A percentile compares a stretch with the other conserved stretches of the same genome.
Conservation (phyloP, 2,888 invertebrate genomes). For the Taphrorychus bicolor region DNA sequence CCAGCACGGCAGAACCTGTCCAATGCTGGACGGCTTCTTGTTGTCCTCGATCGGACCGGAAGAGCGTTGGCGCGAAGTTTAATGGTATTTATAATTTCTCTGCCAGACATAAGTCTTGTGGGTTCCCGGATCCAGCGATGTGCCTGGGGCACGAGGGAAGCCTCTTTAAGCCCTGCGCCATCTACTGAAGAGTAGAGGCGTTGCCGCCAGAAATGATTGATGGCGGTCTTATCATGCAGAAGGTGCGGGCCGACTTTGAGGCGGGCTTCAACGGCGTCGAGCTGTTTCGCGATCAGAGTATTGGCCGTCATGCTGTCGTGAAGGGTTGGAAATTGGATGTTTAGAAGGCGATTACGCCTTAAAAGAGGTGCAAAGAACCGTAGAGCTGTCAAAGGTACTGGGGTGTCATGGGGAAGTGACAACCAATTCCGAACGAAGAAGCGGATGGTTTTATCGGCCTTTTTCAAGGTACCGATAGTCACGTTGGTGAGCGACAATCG, state of each 20-base stretch:
- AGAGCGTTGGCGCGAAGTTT: neutral
- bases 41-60: neutral
- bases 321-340: neutral
- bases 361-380: neutral
- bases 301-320: neutral
- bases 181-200: slow-evolving; percentile 5
- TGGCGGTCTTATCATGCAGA: neutral
- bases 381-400: neutral
- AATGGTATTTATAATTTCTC: slow-evolving; percentile 9
- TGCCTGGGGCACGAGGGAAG: neutral
- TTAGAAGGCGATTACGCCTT: neutral
- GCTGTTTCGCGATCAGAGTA: neutral
- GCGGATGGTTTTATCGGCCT: too few relatives aligned
- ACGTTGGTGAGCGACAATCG: too few relatives aligned
- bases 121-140: slow-evolving; percentile 17
- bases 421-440: too few relatives aligned
- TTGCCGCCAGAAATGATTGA: neutral
- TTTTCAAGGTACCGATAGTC: too few relatives aligned
- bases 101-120: slow-evolving; percentile 8
- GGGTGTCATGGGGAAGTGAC: neutral
- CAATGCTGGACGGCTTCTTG: slow-evolving; percentile 4
- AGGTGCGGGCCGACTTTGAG: neutral
- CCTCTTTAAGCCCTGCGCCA: slow-evolving; percentile 3
- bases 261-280: neutral
- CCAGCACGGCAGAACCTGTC: slow-evolving; percentile 30